Evolutionary conservation across 2,797 vertebrate genomes (phyloP), one percentile per base, ranked within the genome.

Genomic region (Coregonus suidteri): DNA sequence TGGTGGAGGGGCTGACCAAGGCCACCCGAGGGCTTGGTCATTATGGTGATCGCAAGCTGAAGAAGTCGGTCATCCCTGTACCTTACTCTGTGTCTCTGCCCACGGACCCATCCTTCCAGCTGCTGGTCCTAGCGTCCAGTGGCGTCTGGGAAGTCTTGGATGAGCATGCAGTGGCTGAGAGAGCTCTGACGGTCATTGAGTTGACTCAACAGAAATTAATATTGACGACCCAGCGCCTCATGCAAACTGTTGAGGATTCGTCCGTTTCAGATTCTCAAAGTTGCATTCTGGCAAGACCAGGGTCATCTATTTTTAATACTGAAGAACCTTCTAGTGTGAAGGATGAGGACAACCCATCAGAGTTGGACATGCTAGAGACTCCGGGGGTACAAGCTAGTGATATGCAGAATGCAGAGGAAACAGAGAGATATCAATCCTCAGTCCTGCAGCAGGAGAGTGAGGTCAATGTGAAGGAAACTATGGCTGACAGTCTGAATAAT

Each of bases 111-210:
- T 88, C 89, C 6, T 87, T 90, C 35, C 87, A 91, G 81, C 88
- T 94, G 75, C 86, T 93, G 73, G 83, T 94, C 84, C 81, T 93
- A 77, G 89, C 91, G 79, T 93, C 92, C 18, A 84, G 87, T 0
- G 88, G 89, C 37, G 87, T 93, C 65, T 94, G 93, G 91, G 90
- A 90, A 20, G 89, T 87, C 76, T 34, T 92, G 74, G 87, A 93
- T 77, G 84, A 88, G 65, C 77, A 79, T 3, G 84, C 90, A 84
- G 90, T 89, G 77, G 87, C 87, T 74, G 77, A 87, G 80, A 70
- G 91, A 78, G 77, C 86, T 73, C 78, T 89, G 35, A 83, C 80
- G 31, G 77, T 78, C 54, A 81, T 54, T 59, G 74, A 71, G 75
- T 9, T 18, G 74, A 80, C 25, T 68, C 76, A 78, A 35, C 64